Base-by-base conservation (phyloP, 2,797 vertebrate genomes). In the Cynodonichthys magdalenae region DNA sequence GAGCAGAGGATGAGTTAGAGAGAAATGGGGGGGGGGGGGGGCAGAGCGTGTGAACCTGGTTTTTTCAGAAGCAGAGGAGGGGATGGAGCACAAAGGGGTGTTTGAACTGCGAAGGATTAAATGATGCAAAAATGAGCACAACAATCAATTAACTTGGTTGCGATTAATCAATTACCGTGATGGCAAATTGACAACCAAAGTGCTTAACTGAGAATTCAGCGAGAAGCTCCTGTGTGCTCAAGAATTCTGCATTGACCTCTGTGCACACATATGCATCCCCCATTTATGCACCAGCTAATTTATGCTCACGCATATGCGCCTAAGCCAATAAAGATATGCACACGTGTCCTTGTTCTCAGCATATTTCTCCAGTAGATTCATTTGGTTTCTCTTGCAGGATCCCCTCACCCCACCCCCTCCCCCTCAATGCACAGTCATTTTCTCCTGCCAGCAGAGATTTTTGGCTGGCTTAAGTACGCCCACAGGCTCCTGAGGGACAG, bases 391-490 rank as follows among this genome's bases (percentile, higher is more conserved):
- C 68, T 71, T 56, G 52, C 49, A 57, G 28, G 46, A 44, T 46
- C 50, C 41, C 61, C 68, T 31, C 14, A 2, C 44, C 18, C 42
- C 10, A 41, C 28, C 54, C 54, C 41, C 28, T 20, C 52, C 45
- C 55, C 58, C 71, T 46, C 59, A 52, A 53, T 64, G 71, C 69
- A 77, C 71, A 36, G 52, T 81, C 80, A 60, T 71, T 59, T 52
- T 46, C 24, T 74, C 62, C 69, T 83, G 79, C 83, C 85, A 84
- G 75, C 67, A 61, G 79, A 86, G 84, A 79, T 82, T 87, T 88
- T 86, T 88, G 87, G 90, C 81, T 36, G 71, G 87, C 84, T 89
- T 85, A 86, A 86, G 71, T 85, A 87, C 85, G 73, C 90, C 92
- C 85, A 88, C 90, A 75, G 67, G 65, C 63, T 85, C 82, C 88